phyloP scores from a whole-genome alignment of 2,888 invertebrate species.

The Cosmia pyralina region DNA sequence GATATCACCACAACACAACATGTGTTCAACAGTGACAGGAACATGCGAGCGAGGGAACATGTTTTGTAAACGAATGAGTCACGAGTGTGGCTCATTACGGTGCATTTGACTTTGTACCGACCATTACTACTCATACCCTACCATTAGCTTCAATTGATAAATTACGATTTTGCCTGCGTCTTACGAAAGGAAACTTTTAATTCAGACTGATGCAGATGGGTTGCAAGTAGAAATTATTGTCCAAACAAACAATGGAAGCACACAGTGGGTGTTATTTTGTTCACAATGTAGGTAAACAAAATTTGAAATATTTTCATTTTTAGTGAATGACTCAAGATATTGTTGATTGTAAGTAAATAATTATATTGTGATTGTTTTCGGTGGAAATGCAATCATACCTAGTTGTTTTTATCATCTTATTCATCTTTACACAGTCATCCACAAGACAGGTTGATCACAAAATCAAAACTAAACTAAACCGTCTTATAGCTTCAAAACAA shows the following conservation, averaged over 20 bases:
- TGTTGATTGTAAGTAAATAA: slow-evolving; percentile 25
- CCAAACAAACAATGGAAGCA: slow-evolving; percentile 24
- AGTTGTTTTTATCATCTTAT: slow-evolving; percentile 7
- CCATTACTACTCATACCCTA: slow-evolving; percentile 52
- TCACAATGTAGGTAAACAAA: slow-evolving; percentile 25
- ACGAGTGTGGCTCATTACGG: slow-evolving; percentile 53
- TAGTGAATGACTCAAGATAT: slow-evolving; percentile 21
- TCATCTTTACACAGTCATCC: too few species aligned
- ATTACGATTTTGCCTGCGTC: slow-evolving; percentile 53
- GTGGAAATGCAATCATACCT: slow-evolving; percentile 12
- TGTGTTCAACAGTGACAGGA: slow-evolving; percentile 60
- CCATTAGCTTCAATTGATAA: slow-evolving; percentile 65
- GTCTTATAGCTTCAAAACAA: background rate
- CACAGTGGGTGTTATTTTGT: slow-evolving; percentile 21
- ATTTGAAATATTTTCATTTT: slow-evolving; percentile 33
- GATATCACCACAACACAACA: slow-evolving; percentile 44
- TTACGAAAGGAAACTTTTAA: slow-evolving; percentile 39
- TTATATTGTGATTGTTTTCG: slow-evolving; percentile 10
- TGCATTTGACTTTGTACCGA: slow-evolving; percentile 58
- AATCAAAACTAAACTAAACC: background rate
- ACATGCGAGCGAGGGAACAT: slow-evolving; percentile 61
- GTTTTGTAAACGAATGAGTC: slow-evolving; percentile 63
- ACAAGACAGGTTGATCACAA: background rate
- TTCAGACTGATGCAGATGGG: slow-evolving; percentile 9
- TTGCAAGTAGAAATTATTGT: slow-evolving; percentile 22